Evolutionary conservation across 2,113 vertebrate genomes (phyloP).

Genomic region (Toxostoma redivivum): DNA sequence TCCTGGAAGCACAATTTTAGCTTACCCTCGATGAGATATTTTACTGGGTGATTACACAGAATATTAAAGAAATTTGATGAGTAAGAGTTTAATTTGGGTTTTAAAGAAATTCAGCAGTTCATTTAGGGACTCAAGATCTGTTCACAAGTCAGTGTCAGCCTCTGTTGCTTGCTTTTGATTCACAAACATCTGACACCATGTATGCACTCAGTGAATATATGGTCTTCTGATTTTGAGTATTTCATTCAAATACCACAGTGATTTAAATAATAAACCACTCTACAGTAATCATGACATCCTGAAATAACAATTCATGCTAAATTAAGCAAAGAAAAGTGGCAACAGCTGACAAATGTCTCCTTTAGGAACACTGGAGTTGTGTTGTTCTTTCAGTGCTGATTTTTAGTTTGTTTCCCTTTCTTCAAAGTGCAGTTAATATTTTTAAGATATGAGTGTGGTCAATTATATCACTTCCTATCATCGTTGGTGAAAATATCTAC

Average conservation of each 20-base stretch:
- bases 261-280: slow-evolving; percentile 55
- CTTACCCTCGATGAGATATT: neutral
- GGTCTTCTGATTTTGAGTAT: slow-evolving; percentile 11
- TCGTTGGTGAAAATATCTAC: neutral
- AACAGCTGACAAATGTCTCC: slow-evolving; percentile 57
- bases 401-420: neutral
- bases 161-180: neutral
- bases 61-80: neutral
- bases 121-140: neutral
- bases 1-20: neutral
- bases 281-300: slow-evolving; percentile 51
- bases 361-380: neutral
- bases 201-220: neutral
- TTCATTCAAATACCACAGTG: slow-evolving; percentile 4
- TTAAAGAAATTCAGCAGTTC: neutral
- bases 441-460: neutral
- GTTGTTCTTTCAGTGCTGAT: neutral
- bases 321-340: slow-evolving; percentile 50
- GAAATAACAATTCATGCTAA: slow-evolving; percentile 56
- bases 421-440: neutral
- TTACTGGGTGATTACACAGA: neutral
- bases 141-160: neutral
- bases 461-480: neutral
- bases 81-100: neutral
- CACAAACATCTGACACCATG: slow-evolving; percentile 1